phyloP scores from a whole-genome alignment of 2,113 vertebrate species.

The Rhinoptilus africanus region DNA sequence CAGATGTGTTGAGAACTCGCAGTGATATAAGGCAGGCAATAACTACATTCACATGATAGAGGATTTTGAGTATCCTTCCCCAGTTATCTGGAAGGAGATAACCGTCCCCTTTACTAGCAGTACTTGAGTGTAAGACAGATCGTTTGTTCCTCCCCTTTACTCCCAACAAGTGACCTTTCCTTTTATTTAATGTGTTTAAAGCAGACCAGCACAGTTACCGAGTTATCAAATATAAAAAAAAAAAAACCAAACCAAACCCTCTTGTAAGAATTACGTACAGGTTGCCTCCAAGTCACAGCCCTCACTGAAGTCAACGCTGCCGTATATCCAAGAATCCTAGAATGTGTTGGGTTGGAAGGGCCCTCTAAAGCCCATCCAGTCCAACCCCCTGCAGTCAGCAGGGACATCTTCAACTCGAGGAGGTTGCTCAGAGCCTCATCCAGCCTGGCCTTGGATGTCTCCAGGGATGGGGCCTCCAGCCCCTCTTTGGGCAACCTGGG shows the following conservation, averaged over 20 bases:
- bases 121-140: not conserved
- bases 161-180: not conserved
- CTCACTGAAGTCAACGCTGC: not conserved
- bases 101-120: slow-evolving; percentile 55
- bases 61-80: slow-evolving; percentile 62
- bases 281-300: not conserved
- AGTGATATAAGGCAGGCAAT: slow-evolving; percentile 81
- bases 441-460: no score
- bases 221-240: not conserved
- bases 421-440: no score
- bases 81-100: slow-evolving; percentile 68
- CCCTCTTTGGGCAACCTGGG: no score
- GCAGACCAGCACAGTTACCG: not conserved
- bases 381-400: no score
- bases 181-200: fast-evolving
- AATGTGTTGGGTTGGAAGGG: no score
- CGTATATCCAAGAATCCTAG: no score
- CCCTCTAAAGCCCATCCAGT: no score
- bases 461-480: no score
- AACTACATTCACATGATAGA: slow-evolving; percentile 76
- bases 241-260: not conserved
- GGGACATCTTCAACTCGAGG: no score
- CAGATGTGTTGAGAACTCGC: slow-evolving; percentile 79
- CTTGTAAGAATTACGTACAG: not conserved
- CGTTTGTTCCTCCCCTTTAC: not conserved